Evolutionary conservation across 64 coral and sea anemone species (phyloP).

Genomic region (Platygyra sinensis): DNA sequence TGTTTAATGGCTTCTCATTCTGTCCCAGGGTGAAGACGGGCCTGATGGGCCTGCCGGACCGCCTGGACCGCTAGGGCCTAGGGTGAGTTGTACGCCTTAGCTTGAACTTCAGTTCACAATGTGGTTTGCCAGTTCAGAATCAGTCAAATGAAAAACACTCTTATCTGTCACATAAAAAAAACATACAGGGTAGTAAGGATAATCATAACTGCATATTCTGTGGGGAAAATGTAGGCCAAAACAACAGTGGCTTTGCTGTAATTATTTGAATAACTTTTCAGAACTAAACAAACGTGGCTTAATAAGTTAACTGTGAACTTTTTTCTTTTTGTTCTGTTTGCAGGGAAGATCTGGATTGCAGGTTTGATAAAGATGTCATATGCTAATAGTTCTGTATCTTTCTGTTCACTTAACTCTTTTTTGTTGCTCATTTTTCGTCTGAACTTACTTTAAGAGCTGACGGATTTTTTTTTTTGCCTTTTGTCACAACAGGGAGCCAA

Average conservation of each 20-base stretch:
- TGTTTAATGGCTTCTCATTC: neutral
- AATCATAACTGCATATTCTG: no score
- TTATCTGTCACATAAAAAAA: no score
- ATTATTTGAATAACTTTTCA: no score
- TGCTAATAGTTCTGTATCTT: neutral
- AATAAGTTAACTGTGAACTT: neutral
- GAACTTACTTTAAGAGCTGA: neutral
- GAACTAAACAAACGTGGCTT: neutral
- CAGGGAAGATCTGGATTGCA: constrained; percentile 71
- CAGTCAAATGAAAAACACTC: no score
- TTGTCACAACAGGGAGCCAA: constrained; percentile 49
- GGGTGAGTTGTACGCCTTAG: constrained; percentile 42
- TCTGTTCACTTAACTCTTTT: neutral
- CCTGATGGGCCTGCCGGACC: constrained; percentile 56
- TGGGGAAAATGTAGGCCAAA: no score
- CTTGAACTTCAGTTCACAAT: no score
- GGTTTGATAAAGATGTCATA: constrained; percentile 1
- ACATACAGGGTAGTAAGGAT: no score
- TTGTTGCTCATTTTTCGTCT: no score
- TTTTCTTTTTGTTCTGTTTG: neutral
- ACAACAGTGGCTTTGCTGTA: no score
- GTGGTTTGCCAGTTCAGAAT: no score
- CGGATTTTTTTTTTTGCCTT: neutral
- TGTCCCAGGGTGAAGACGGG: constrained; percentile 74
- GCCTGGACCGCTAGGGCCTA: constrained; percentile 59